These are phyloP conservation scores for Callyntrura guangdongensis DNA, from an alignment of 2,888 invertebrate species.

Conservation along the genomic window DNA sequence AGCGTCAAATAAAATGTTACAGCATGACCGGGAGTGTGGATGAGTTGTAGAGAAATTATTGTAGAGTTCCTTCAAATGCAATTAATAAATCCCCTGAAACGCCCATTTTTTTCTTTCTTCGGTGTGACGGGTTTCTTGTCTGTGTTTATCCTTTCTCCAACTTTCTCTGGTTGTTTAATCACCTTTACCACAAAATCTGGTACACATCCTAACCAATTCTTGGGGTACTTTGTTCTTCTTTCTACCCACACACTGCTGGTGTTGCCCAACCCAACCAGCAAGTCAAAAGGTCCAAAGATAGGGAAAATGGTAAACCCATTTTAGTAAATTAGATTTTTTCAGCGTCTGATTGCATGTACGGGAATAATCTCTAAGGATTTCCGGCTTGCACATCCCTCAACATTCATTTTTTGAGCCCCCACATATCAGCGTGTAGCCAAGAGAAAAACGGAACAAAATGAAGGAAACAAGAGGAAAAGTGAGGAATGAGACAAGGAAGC, in stretches of 20 bases:
- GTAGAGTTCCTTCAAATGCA: conserved; percentile 58
- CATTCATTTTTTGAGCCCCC: background rate
- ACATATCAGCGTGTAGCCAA: background rate
- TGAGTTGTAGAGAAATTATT: conserved; percentile 40
- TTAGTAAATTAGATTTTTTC: conserved; percentile 67
- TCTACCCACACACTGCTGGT: background rate
- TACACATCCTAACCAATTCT: background rate
- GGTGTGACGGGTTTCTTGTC: background rate
- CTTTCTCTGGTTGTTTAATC: conserved; percentile 18
- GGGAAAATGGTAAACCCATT: conserved; percentile 48
- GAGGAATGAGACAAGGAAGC: background rate
- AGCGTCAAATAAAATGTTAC: too few relatives aligned
- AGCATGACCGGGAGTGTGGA: background rate
- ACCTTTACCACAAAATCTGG: background rate
- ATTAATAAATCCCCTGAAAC: conserved; percentile 72
- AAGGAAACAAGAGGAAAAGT: background rate
- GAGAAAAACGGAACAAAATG: conserved; percentile 11
- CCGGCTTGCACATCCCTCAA: background rate
- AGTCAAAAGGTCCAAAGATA: background rate
- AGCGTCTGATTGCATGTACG: conserved; percentile 47
- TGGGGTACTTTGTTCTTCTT: background rate
- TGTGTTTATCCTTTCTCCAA: background rate
- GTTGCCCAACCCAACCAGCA: background rate
- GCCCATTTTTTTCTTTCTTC: too few relatives aligned
- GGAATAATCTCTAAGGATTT: conserved; percentile 69